Percentiles rank a stretch among this genome's conserved stretches.
These are phyloP conservation scores for Acanthurus tractus DNA, from an alignment of 2,797 vertebrate genomes.

Conservation along the genomic window DNA sequence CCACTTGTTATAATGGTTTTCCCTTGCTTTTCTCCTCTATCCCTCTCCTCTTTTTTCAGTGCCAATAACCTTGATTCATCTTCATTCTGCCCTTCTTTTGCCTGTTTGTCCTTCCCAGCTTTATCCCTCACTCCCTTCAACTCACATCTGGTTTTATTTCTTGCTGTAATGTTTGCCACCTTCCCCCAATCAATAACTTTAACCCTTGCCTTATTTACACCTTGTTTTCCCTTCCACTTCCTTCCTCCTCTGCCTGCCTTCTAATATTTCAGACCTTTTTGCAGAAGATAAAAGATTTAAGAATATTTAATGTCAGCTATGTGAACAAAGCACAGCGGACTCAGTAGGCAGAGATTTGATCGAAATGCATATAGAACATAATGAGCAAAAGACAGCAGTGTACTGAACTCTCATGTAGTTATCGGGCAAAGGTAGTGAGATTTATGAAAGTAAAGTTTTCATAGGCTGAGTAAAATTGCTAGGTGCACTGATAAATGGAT, in stretches of 20 bases:
- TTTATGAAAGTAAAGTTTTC: slow-evolving; percentile 7
- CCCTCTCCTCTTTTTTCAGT: slow-evolving; percentile 16
- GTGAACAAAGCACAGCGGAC: slow-evolving; percentile 58
- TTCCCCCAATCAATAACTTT: slow-evolving; percentile 59
- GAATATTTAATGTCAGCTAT: slow-evolving; percentile 59
- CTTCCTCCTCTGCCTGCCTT: neutral
- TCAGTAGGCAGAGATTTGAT: slow-evolving; percentile 43
- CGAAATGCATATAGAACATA: slow-evolving; percentile 39
- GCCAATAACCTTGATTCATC: slow-evolving; percentile 50
- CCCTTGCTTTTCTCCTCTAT: slow-evolving; percentile 31
- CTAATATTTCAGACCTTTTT: slow-evolving; percentile 43
- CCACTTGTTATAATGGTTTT: slow-evolving; percentile 50
- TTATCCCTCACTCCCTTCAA: slow-evolving; percentile 29
- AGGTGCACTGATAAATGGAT: slow-evolving; percentile 40
- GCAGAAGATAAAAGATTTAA: slow-evolving; percentile 62
- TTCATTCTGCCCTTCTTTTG: slow-evolving; percentile 48
- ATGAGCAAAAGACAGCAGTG: slow-evolving; percentile 41
- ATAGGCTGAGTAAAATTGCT: neutral
- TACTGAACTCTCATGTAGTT: slow-evolving; percentile 17
- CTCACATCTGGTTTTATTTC: slow-evolving; percentile 54
- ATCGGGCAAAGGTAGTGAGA: slow-evolving; percentile 38
- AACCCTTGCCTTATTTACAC: slow-evolving; percentile 49
- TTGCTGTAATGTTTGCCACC: slow-evolving; percentile 50
- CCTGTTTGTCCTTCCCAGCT: slow-evolving; percentile 49
- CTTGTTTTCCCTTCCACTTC: slow-evolving; percentile 4